These are phyloP conservation scores for Brachypteracias leptosomus DNA, from an alignment of 2,113 vertebrate genomes.

Conservation along the genomic window DNA sequence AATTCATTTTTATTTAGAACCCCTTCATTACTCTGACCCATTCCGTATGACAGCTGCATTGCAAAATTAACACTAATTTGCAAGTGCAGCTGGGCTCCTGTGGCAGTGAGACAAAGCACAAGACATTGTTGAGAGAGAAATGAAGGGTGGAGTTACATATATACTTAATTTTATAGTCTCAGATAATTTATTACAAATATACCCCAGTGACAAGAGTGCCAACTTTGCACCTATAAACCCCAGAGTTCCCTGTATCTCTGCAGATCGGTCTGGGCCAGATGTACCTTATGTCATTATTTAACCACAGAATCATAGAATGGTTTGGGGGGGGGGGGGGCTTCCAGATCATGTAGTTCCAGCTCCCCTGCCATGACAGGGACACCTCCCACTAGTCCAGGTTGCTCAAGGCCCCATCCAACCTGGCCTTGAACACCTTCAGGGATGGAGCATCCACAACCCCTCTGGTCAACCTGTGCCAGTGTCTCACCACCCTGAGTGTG, in stretches of 20 bases:
- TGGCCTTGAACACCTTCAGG: no score
- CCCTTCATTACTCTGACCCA: slow-evolving; percentile 20
- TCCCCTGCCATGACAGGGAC: no score
- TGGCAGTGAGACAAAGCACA: slow-evolving; percentile 2
- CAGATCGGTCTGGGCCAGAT: not conserved
- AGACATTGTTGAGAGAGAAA: not conserved
- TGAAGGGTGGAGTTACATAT: not conserved
- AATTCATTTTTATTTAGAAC: slow-evolving; percentile 27
- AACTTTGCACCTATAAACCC: not conserved
- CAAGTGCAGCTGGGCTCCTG: slow-evolving; percentile 28
- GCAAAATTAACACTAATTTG: slow-evolving; percentile 33
- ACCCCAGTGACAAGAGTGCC: not conserved
- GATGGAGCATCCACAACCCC: no score
- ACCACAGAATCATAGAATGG: no score
- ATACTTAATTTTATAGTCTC: not conserved
- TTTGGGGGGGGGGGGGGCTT: no score
- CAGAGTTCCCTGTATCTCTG: not conserved
- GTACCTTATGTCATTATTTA: not conserved
- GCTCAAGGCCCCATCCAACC: no score
- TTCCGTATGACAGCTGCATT: slow-evolving; percentile 37
- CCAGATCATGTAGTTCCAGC: no score
- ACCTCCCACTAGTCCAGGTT: no score
- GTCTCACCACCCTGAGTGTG: no score
- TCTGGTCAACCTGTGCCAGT: no score
- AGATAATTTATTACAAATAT: not conserved